A percentile compares a stretch with the other conserved stretches of the same genome.
Conservation (phyloP, 2,888 invertebrate genomes). For the Orchesella flavescens region DNA sequence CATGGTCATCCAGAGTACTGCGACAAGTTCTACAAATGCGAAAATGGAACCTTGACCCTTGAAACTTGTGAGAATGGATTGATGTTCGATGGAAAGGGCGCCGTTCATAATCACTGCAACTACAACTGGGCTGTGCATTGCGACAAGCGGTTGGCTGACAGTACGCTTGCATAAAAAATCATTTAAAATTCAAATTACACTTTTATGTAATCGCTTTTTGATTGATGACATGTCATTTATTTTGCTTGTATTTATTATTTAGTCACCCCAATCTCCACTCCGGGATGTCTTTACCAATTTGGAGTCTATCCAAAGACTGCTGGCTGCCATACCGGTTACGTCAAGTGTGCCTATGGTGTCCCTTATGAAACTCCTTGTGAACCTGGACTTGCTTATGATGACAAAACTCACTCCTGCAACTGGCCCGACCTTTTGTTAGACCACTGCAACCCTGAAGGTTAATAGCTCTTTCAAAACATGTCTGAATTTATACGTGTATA, state of each 20-base stretch:
- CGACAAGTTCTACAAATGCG: slow-evolving; percentile 92
- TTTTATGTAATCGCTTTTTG: background rate
- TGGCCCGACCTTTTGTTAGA: slow-evolving; percentile 94
- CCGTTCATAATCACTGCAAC: slow-evolving; percentile 93
- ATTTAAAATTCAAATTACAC: background rate
- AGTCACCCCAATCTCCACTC: slow-evolving; percentile 87
- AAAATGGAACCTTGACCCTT: slow-evolving; percentile 90
- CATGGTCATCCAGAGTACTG: slow-evolving; percentile 91
- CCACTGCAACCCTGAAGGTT: slow-evolving; percentile 91
- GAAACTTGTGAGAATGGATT: slow-evolving; percentile 94
- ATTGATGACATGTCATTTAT: slow-evolving; percentile 1
- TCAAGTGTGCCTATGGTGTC: slow-evolving; percentile 89
- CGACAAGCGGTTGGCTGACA: slow-evolving; percentile 68
- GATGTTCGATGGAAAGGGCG: slow-evolving; percentile 91
- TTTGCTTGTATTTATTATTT: background rate
- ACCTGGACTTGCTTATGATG: slow-evolving; percentile 90
- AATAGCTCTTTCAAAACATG: background rate
- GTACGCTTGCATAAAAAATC: slow-evolving; percentile 47
- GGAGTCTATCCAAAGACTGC: slow-evolving; percentile 87
- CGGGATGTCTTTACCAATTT: slow-evolving; percentile 90
- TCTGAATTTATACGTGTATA: background rate
- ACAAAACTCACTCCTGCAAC: slow-evolving; percentile 90
- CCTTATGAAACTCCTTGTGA: slow-evolving; percentile 88
- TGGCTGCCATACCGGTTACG: slow-evolving; percentile 88
- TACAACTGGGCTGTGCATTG: slow-evolving; percentile 88